A percentile compares a stretch with the other conserved stretches of the same genome.
Conservation (phyloP, 1,140 invertebrate genomes). For the Cydia amplana region DNA sequence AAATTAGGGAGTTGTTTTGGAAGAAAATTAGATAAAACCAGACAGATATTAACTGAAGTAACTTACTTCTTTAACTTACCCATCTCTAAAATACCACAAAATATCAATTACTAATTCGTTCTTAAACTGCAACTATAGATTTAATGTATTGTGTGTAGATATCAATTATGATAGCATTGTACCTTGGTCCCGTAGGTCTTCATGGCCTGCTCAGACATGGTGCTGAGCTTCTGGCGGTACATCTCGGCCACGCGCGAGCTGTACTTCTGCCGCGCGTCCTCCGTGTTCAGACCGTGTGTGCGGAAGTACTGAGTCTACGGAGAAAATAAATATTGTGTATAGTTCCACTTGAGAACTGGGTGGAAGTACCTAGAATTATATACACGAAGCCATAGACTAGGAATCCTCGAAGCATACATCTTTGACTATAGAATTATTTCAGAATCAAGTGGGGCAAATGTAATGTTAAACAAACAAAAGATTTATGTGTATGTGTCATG, state of each 20-base stretch:
- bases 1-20: too few species aligned
- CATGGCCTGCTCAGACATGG: conserved; percentile 92
- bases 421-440: too few species aligned
- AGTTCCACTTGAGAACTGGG: neutral
- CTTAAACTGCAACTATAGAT: neutral
- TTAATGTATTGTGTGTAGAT: neutral
- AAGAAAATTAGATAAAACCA: neutral
- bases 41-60: neutral
- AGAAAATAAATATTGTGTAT: conserved; percentile 33
- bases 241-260: conserved; percentile 96
- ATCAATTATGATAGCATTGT: conserved; percentile 32
- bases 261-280: conserved; percentile 98
- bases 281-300: conserved; percentile 94
- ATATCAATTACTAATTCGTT: neutral
- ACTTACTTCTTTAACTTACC: conserved; percentile 14
- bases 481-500: neutral
- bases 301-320: conserved; percentile 94
- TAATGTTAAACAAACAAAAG: neutral
- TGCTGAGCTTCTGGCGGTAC: conserved; percentile 92
- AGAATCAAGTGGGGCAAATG: neutral
- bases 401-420: too few species aligned
- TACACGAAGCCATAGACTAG: too few species aligned
- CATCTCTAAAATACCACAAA: conserved; percentile 12
- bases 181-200: conserved; percentile 94
- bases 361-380: too few species aligned